Conservation (phyloP, 2,888 invertebrate genomes). For the Endomychus coccineus region DNA sequence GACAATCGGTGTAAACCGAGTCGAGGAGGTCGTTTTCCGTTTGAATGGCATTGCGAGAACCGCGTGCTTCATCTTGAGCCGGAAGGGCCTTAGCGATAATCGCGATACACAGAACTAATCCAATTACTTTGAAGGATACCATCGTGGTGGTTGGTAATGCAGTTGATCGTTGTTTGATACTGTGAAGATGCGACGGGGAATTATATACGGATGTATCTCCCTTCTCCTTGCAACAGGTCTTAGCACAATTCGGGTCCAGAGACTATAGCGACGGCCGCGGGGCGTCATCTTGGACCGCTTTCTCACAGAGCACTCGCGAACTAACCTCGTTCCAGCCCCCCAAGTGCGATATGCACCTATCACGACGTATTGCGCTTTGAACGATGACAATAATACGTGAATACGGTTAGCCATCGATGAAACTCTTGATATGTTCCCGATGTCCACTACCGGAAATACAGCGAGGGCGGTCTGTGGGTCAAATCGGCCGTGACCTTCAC, state of each 20-base stretch:
- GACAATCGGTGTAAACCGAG: constrained; percentile 67
- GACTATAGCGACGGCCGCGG: constrained; percentile 43
- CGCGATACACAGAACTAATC: constrained; percentile 48
- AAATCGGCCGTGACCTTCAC: constrained; percentile 14
- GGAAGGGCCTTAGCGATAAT: constrained; percentile 56
- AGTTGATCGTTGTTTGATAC: constrained; percentile 39
- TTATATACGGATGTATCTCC: constrained; percentile 42
- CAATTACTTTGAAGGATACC: constrained; percentile 47
- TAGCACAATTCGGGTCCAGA: constrained; percentile 44
- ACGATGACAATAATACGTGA: constrained; percentile 11
- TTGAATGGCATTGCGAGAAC: constrained; percentile 55
- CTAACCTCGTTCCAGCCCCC: constrained; percentile 40
- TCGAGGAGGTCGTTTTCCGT: constrained; percentile 74
- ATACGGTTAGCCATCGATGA: too few relatives aligned
- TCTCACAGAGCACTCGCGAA: constrained; percentile 40
- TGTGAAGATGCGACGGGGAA: constrained; percentile 35
- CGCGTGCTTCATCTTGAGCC: constrained; percentile 55
- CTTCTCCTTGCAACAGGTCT: constrained; percentile 36
- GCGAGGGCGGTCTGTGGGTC: constrained; percentile 6
- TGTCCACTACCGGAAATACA: constrained; percentile 12
- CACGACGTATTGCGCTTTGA: constrained; percentile 5
- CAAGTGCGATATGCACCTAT: constrained; percentile 36
- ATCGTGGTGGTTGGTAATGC: constrained; percentile 28
- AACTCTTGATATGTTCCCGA: constrained; percentile 14
- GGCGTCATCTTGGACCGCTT: constrained; percentile 45